Percentiles rank a stretch among this genome's conserved stretches.
Evolutionary conservation across 1,140 invertebrate species (phyloP).

Genomic region (Octopus bimaculoides): DNA sequence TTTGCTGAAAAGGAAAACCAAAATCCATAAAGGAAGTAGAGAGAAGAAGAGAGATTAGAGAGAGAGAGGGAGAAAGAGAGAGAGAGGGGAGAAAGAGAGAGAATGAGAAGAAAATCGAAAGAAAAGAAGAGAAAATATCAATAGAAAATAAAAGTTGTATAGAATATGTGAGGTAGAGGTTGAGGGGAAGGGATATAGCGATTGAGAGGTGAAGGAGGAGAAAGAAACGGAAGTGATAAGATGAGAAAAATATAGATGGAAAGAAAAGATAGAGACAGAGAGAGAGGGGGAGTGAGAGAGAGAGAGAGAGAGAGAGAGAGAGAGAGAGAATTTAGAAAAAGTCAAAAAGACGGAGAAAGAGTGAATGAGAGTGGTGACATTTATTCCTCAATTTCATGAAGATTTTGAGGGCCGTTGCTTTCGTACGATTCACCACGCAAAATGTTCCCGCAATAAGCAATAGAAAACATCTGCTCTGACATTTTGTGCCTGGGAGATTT

Average conservation of each 20-base stretch:
- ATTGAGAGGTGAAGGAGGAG: neutral
- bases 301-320: neutral
- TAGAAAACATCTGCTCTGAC: neutral
- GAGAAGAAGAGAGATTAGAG: neutral
- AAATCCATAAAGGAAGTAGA: neutral
- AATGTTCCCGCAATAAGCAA: conserved; percentile 7
- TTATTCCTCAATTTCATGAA: conserved; percentile 14
- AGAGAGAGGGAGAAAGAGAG: neutral
- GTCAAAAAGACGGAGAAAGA: neutral
- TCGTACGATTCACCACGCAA: neutral
- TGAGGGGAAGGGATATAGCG: neutral
- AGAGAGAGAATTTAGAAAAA: neutral
- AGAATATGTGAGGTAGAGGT: neutral
- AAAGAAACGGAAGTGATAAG: neutral
- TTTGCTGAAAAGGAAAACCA: neutral
- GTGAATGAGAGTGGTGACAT: neutral
- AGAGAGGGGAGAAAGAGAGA: neutral
- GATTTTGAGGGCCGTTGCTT: conserved; percentile 6
- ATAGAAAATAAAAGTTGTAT: neutral
- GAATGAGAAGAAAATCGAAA: neutral
- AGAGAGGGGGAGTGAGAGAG: neutral
- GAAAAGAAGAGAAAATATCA: neutral
- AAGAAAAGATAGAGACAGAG: neutral
- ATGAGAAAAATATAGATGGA: neutral
- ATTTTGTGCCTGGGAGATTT: neutral